Percentiles rank a stretch among this genome's conserved stretches.
phyloP scores from a whole-genome alignment of 2,113 vertebrate species.

The Pycnonotus jocosus region DNA sequence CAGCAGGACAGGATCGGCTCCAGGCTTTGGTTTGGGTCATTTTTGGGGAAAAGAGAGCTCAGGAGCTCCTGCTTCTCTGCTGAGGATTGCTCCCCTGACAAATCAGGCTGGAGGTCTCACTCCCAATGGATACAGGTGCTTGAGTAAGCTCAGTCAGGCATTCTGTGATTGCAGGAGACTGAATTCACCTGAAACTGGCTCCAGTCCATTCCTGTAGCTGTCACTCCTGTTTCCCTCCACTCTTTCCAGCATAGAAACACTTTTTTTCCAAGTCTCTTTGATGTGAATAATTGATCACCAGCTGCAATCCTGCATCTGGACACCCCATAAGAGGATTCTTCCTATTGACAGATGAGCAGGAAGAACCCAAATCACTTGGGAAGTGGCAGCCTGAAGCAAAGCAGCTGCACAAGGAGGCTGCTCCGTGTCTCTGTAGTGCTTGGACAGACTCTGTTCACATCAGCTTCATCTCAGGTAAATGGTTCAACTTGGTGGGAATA shows the following conservation, averaged over 20 bases:
- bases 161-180: too few relatives aligned
- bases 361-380: not conserved
- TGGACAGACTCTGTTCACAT: too few relatives aligned
- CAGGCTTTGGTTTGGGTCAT: not conserved
- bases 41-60: not conserved
- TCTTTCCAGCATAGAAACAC: not conserved
- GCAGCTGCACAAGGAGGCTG: not conserved
- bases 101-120: not conserved
- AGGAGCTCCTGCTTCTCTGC: not conserved
- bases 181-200: not conserved
- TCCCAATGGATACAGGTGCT: not conserved
- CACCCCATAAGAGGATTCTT: not conserved
- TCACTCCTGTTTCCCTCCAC: not conserved
- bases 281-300: not conserved
- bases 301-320: not conserved
- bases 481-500: not conserved
- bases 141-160: not conserved
- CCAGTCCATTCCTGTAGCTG: not conserved
- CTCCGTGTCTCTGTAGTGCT: not conserved
- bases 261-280: not conserved
- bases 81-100: not conserved
- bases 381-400: not conserved
- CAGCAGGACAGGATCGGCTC: not conserved
- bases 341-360: not conserved
- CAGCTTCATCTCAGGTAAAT: not conserved